phyloP scores from a whole-genome alignment of 2,888 invertebrate genomes.

The Syritta pipiens region DNA sequence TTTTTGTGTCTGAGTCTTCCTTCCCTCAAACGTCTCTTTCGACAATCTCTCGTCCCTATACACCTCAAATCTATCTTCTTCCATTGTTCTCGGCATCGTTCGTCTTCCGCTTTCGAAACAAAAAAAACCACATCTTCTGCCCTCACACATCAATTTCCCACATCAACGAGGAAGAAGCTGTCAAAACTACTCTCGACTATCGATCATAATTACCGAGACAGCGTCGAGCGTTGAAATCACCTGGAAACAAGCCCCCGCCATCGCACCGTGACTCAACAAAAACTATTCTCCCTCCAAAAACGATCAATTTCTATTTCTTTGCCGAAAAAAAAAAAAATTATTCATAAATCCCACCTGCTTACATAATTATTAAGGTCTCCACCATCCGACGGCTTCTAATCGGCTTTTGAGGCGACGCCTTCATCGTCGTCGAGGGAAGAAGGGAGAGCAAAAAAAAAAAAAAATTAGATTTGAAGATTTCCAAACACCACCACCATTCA shows the following conservation, averaged over 20 bases:
- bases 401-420: conserved; percentile 26
- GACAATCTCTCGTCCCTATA: no score
- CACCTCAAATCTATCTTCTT: no score
- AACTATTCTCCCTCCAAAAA: no score
- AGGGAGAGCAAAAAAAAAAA: no score
- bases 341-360: conserved; percentile 49
- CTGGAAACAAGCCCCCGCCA: conserved; percentile 5
- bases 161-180: neutral
- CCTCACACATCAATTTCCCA: conserved; percentile 1
- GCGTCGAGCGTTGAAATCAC: conserved; percentile 19
- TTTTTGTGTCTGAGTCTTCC: no score
- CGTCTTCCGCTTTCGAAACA: no score
- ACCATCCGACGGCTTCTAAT: conserved; percentile 9
- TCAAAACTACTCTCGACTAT: conserved; percentile 17
- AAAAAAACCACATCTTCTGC: no score
- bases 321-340: no score
- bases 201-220: conserved; percentile 14
- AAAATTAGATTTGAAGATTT: conserved; percentile 39
- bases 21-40: no score
- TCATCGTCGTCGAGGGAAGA: no score
- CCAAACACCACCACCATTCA: conserved; percentile 39
- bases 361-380: conserved; percentile 30
- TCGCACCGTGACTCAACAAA: conserved; percentile 12
- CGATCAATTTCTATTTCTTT: no score
- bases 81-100: no score